Percentiles rank a stretch among this genome's conserved stretches.
phyloP scores from a whole-genome alignment of 2,888 invertebrate species.

The Bembecia ichneumoniformis region DNA sequence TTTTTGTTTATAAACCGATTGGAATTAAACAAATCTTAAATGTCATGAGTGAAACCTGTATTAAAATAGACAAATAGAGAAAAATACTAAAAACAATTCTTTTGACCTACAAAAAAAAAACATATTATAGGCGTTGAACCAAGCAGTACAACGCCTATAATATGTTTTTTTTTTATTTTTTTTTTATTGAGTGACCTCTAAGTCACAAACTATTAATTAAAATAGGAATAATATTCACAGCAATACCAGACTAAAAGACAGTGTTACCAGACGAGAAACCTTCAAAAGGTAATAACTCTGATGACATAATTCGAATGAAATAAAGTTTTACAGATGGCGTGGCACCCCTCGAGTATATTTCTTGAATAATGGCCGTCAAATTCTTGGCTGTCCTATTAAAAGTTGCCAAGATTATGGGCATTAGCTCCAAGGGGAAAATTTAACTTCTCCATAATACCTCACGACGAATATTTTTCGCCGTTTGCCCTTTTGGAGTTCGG shows the following conservation, averaged over 20 bases:
- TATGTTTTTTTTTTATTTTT: too few species aligned
- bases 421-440: conserved; percentile 55
- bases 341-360: conserved; percentile 50
- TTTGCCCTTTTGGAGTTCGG: conserved; percentile 8
- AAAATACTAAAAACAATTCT: too few species aligned
- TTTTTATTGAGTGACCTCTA: too few species aligned
- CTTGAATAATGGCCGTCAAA: conserved; percentile 66
- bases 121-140: too few species aligned
- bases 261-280: not conserved
- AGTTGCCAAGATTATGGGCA: conserved; percentile 67
- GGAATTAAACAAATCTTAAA: too few species aligned
- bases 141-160: too few species aligned
- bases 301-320: conserved; percentile 39
- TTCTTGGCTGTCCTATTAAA: conserved; percentile 64
- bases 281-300: conserved; percentile 16
- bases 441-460: conserved; percentile 52
- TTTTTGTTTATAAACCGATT: too few species aligned
- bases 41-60: too few species aligned
- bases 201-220: too few species aligned
- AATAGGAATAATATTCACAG: too few species aligned
- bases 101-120: too few species aligned
- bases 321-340: conserved; percentile 47
- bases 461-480: conserved; percentile 23
- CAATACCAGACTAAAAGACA: not conserved
- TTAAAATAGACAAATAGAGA: too few species aligned